phyloP scores from a whole-genome alignment of 2,797 vertebrate species.

The Helicolenus hilgendorfi region DNA sequence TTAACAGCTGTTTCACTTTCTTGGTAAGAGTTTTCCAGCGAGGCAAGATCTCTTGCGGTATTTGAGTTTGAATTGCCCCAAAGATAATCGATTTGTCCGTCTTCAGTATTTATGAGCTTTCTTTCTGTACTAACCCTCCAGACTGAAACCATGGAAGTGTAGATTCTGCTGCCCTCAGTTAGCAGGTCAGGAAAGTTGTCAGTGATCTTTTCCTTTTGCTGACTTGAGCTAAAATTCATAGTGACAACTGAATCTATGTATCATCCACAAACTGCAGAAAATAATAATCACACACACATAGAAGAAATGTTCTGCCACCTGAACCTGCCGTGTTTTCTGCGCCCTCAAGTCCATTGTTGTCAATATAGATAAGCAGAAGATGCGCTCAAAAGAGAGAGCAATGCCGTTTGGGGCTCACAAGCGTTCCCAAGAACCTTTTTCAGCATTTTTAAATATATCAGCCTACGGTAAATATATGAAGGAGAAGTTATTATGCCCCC shows the following conservation, averaged over 20 bases:
- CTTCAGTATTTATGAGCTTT: conserved; percentile 12
- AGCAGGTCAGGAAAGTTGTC: not conserved
- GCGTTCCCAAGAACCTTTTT: no score
- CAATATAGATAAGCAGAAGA: no score
- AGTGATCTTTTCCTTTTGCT: not conserved
- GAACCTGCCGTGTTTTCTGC: not conserved
- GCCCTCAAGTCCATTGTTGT: no score
- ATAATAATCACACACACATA: not conserved
- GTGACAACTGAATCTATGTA: not conserved
- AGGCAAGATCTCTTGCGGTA: not conserved
- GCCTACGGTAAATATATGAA: not conserved
- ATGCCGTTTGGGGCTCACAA: no score
- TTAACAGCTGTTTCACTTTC: not conserved
- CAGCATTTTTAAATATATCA: no score
- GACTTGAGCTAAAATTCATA: not conserved
- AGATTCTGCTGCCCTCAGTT: not conserved
- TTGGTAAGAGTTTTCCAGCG: conserved; percentile 2
- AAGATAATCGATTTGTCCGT: not conserved
- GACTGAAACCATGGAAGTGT: not conserved
- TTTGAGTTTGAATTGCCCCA: not conserved
- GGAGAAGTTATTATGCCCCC: no score
- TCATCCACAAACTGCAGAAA: not conserved
- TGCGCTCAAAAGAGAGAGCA: no score
- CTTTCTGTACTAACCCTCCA: not conserved
- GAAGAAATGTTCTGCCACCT: not conserved